Conservation (phyloP, 1,140 invertebrate genomes). For the Anadara kagoshimensis region DNA sequence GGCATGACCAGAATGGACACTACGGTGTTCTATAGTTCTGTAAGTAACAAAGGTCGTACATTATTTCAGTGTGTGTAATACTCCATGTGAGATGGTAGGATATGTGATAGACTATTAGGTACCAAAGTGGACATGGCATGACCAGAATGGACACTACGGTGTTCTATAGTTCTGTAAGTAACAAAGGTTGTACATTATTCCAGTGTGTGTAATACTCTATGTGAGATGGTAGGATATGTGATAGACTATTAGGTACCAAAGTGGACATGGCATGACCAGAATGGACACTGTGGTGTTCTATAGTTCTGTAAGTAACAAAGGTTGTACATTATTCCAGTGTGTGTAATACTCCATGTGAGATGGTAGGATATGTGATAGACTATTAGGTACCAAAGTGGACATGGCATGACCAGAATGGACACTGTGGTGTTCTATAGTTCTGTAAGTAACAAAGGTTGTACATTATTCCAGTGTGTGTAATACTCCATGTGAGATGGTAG, state of each 20-base stretch:
- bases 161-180: slow-evolving; percentile 53
- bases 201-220: slow-evolving; percentile 89
- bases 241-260: slow-evolving; percentile 78
- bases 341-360: slow-evolving; percentile 87
- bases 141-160: slow-evolving; percentile 30
- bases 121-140: slow-evolving; percentile 77
- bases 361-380: slow-evolving; percentile 79
- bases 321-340: slow-evolving; percentile 87
- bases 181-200: no score
- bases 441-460: no score
- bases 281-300: slow-evolving; percentile 44
- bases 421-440: slow-evolving; percentile 47
- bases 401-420: slow-evolving; percentile 72
- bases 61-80: slow-evolving; percentile 90
- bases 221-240: slow-evolving; percentile 81
- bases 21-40: slow-evolving; percentile 50
- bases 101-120: slow-evolving; percentile 78
- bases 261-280: slow-evolving; percentile 74
- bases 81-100: slow-evolving; percentile 81
- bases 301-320: slow-evolving; percentile 46
- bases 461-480: slow-evolving; percentile 88
- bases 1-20: slow-evolving; percentile 53
- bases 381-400: slow-evolving; percentile 76
- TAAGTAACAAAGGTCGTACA: slow-evolving; percentile 81
- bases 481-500: slow-evolving; percentile 82